These are phyloP conservation scores for Artibeus jamaicensis DNA, from an alignment of 2,797 vertebrate species.

Conservation along the genomic window DNA sequence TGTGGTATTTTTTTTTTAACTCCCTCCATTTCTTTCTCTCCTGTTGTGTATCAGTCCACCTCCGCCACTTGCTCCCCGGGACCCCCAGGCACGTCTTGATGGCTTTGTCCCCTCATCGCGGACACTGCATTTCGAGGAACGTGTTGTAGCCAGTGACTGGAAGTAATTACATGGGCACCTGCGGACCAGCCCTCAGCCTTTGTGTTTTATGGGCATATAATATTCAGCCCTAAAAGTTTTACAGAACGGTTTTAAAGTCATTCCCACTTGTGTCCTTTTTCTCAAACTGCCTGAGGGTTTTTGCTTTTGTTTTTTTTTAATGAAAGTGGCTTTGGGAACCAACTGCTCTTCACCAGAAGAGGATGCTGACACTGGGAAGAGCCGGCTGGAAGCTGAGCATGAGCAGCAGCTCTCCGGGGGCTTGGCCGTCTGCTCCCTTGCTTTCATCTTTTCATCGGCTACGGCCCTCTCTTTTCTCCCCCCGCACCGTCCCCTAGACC, in stretches of 20 bases:
- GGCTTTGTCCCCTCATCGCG: not conserved
- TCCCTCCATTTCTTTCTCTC: not conserved
- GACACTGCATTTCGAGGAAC: not conserved
- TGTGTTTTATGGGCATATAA: conserved; percentile 74
- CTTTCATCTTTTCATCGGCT: conserved; percentile 21
- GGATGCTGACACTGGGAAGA: not conserved
- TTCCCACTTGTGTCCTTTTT: conserved; percentile 9
- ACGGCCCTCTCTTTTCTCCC: not conserved
- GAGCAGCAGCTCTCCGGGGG: not conserved
- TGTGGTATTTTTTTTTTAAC: not conserved
- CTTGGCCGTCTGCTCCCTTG: not conserved
- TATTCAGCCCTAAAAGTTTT: conserved; percentile 73
- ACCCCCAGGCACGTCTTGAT: not conserved
- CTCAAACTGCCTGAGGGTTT: not conserved
- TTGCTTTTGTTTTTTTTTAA: not conserved
- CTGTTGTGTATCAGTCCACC: not conserved
- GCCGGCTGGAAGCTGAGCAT: not conserved
- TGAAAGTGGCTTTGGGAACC: not conserved
- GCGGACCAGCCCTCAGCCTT: conserved; percentile 67
- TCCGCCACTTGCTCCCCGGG: not conserved
- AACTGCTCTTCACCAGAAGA: not conserved
- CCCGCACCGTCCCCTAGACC: not conserved
- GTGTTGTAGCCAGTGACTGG: not conserved
- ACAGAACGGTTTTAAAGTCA: conserved; percentile 71
- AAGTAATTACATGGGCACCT: conserved; percentile 73